Evolutionary conservation across 2,797 vertebrate genomes (phyloP).

Genomic region (Antennarius maculatus): DNA sequence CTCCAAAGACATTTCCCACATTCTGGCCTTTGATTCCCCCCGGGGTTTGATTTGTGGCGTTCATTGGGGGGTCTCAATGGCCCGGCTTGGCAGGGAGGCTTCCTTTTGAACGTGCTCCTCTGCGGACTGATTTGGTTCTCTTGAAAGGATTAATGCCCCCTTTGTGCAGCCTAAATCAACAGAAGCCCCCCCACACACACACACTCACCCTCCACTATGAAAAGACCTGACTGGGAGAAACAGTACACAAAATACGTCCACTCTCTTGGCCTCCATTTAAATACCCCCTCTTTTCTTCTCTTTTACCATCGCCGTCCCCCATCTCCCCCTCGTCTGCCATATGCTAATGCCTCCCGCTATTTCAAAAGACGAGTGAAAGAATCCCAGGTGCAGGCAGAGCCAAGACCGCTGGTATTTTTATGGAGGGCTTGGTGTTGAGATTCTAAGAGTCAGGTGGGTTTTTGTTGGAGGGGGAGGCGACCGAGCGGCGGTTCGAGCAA

Average conservation of each 20-base stretch:
- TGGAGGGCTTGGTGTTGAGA: slow-evolving; percentile 62
- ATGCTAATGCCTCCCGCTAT: slow-evolving; percentile 89
- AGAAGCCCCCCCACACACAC: slow-evolving; percentile 84
- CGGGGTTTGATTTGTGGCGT: slow-evolving; percentile 89
- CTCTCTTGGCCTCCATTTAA: slow-evolving; percentile 92
- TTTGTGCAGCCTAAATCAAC: slow-evolving; percentile 98
- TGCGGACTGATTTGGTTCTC: slow-evolving; percentile 91
- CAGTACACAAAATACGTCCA: slow-evolving; percentile 92
- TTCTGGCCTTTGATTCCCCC: slow-evolving; percentile 93
- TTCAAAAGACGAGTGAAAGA: slow-evolving; percentile 81
- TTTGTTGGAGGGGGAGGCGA: slow-evolving; percentile 79
- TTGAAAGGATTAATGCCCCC: slow-evolving; percentile 95
- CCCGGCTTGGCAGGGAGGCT: slow-evolving; percentile 88
- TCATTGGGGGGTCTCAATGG: slow-evolving; percentile 86
- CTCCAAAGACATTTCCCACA: slow-evolving; percentile 85
- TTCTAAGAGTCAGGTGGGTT: slow-evolving; percentile 78
- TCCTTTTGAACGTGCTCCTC: slow-evolving; percentile 87
- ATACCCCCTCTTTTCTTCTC: slow-evolving; percentile 86
- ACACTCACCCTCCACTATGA: slow-evolving; percentile 73
- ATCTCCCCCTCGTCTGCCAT: slow-evolving; percentile 86
- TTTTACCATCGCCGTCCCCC: slow-evolving; percentile 74
- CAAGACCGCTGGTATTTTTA: slow-evolving; percentile 80
- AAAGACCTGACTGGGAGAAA: slow-evolving; percentile 88
- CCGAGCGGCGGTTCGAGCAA: slow-evolving; percentile 73
- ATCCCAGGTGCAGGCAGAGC: slow-evolving; percentile 86